phyloP scores from a whole-genome alignment of 2,113 vertebrate genomes.

The Odocoileus virginianus region DNA sequence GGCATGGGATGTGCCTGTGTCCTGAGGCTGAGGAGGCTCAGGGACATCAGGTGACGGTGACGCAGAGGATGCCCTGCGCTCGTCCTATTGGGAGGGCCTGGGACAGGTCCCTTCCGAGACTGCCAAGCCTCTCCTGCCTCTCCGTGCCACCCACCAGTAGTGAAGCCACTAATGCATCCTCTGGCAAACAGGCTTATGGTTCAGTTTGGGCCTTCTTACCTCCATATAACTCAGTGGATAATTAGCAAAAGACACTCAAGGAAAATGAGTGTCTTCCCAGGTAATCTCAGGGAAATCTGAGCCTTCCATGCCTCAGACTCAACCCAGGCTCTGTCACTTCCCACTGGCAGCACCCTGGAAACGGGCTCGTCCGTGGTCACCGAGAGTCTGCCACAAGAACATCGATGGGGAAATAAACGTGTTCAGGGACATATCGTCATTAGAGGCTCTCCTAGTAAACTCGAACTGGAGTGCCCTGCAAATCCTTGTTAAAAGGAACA shows the following conservation, averaged over 20 bases:
- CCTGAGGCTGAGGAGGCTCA: fast-evolving
- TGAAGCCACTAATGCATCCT: not conserved
- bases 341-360: not conserved
- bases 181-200: slow-evolving; percentile 2
- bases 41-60: not conserved
- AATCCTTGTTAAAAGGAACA: not conserved
- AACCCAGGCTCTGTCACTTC: not conserved
- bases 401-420: slow-evolving; percentile 32
- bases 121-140: slow-evolving; percentile 42
- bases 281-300: slow-evolving; percentile 9
- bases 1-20: not conserved
- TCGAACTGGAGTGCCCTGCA: not conserved
- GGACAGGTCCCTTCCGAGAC: not conserved
- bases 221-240: slow-evolving; percentile 26
- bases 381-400: not conserved
- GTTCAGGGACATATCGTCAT: slow-evolving; percentile 10
- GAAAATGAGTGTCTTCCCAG: slow-evolving; percentile 51
- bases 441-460: slow-evolving; percentile 42
- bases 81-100: not conserved
- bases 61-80: not conserved
- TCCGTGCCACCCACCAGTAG: not conserved
- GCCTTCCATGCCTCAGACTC: not conserved
- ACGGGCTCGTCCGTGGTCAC: slow-evolving; percentile 4
- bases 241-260: slow-evolving; percentile 52
- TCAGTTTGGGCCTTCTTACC: not conserved